A percentile compares a stretch with the other conserved stretches of the same genome.
Conservation (phyloP, 2,888 invertebrate genomes). For the Chelonus formosanus region DNA sequence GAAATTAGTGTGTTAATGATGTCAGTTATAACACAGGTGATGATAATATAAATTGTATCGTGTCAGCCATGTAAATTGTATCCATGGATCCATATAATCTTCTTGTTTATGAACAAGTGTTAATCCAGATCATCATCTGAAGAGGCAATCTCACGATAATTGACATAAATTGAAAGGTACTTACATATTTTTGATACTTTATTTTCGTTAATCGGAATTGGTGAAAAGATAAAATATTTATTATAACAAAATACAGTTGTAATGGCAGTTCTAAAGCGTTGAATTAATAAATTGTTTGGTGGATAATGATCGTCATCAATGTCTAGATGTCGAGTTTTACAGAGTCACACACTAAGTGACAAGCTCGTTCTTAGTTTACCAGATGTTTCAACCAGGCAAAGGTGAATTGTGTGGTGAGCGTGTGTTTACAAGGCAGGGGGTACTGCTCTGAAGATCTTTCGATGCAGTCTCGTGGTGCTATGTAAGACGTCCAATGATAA, state of each 20-base stretch:
- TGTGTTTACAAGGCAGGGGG: constrained; percentile 55
- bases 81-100: too few species aligned
- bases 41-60: too few species aligned
- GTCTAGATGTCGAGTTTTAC: constrained; percentile 36
- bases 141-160: constrained; percentile 21
- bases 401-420: constrained; percentile 43
- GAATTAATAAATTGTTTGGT: not conserved
- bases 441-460: constrained; percentile 43
- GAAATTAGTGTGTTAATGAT: too few species aligned
- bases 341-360: constrained; percentile 39
- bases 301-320: constrained; percentile 36
- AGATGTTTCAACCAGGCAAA: constrained; percentile 47
- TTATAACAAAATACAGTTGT: not conserved
- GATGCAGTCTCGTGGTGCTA: constrained; percentile 17
- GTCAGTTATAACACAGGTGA: too few species aligned
- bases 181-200: constrained; percentile 1
- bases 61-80: too few species aligned
- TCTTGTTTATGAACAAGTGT: too few species aligned
- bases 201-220: not conserved
- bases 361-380: constrained; percentile 45
- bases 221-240: not conserved
- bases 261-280: not conserved
- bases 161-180: constrained; percentile 23
- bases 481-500: constrained; percentile 51
- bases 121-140: constrained; percentile 6